Base-by-base conservation (phyloP, 2,888 invertebrate species). In the Bimastos eiseni region DNA sequence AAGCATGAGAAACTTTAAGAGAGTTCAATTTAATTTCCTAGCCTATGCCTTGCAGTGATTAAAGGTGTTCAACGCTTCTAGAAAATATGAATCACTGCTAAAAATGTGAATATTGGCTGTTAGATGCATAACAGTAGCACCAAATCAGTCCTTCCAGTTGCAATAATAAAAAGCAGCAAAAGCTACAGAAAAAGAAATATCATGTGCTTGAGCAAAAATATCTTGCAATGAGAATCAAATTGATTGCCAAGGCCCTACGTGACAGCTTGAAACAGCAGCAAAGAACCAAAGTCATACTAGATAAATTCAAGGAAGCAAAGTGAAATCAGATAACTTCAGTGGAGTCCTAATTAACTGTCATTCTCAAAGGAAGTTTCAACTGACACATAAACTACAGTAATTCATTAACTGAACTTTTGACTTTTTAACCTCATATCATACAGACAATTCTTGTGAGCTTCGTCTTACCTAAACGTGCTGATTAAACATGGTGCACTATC, bases 51-150 rank as follows among this genome's bases (percentile, higher is more conserved):
- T 70, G 30, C 70, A n/a, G 70, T n/a, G 70, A 70, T 70, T n/a
- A 70, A 70, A n/a, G 70, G 70, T 70, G 70, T 11, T 70, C 30
- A 30, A 70, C 70, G n/a, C n/a, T 70, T 30, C 70, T 70, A n/a
- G 30, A 70, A 70, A 70, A 30, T 70, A n/a, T 30, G 70, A 70
- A 70, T 70, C 30, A n/a, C 70, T 70, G 70, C 70, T 70, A 70
- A 70, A 70, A 70, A 70, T 70, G 70, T 70, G 70, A 70, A 70
- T 70, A 30, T n/a, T n/a, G 13, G 70, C 70, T 70, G 55, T 55
- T 55, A 55, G 55, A 55, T 55, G 70, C 70, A 70, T 70, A 70
- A n/a, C 70, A n/a, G 30, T 70, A 70, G 70, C 70, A 70, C 70
- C 70, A 70, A 70, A 70, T n/a, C 8, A 70, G n/a, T 70, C 30